These are phyloP conservation scores for Athetis lepigone DNA, from an alignment of 2,888 invertebrate species.

Conservation along the genomic window DNA sequence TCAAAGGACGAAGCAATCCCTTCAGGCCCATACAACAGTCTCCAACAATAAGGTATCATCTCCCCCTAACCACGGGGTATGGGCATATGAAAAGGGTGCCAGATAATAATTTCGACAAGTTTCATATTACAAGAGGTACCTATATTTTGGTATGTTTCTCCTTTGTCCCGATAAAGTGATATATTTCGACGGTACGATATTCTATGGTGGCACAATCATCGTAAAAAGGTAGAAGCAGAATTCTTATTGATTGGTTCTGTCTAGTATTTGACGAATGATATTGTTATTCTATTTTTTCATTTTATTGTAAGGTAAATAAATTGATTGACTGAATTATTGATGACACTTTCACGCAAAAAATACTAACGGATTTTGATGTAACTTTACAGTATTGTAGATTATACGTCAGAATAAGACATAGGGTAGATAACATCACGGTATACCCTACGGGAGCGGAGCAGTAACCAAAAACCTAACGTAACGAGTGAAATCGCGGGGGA, in stretches of 20 bases:
- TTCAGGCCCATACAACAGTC: slow-evolving; percentile 41
- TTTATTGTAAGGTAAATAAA: no score
- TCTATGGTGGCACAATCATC: slow-evolving; percentile 30
- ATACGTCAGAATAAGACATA: no score
- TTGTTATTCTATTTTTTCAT: no score
- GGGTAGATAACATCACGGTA: no score
- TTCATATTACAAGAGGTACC: slow-evolving; percentile 53
- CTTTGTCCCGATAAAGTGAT: slow-evolving; percentile 43
- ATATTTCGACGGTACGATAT: slow-evolving; percentile 33
- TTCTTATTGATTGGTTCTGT: slow-evolving; percentile 12
- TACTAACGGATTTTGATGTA: no score
- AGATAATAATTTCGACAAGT: slow-evolving; percentile 65
- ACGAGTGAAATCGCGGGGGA: no score
- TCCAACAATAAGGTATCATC: slow-evolving; percentile 52
- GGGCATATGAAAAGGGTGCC: slow-evolving; percentile 55
- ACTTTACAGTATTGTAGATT: no score
- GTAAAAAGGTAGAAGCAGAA: slow-evolving; percentile 28
- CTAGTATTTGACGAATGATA: background rate
- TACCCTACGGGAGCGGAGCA: no score
- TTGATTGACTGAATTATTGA: no score
- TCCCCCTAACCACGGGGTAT: slow-evolving; percentile 48
- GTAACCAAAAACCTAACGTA: no score
- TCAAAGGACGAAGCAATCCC: slow-evolving; percentile 35
- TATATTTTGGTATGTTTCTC: slow-evolving; percentile 42
- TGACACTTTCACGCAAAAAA: no score